Evolutionary conservation across 2,888 invertebrate genomes (phyloP).

Genomic region (Mesochorus sp.): DNA sequence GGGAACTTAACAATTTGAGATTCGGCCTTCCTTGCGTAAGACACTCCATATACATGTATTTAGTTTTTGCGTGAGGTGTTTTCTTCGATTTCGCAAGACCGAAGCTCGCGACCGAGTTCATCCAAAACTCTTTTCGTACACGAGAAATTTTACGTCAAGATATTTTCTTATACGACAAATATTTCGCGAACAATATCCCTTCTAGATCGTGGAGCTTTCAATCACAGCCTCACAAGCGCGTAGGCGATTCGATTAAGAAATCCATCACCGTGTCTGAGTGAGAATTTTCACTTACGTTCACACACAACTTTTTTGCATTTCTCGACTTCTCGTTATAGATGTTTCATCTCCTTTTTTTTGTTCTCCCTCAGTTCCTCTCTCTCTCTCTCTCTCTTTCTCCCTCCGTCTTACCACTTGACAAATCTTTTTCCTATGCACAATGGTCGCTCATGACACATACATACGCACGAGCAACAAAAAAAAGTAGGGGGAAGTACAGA

Average conservation of each 20-base stretch:
- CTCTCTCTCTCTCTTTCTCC: no score
- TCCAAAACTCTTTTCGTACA: neutral
- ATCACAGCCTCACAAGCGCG: neutral
- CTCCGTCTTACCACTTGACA: conserved; percentile 40
- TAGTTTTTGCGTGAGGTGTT: neutral
- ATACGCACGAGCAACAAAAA: conserved; percentile 36
- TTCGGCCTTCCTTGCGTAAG: no score
- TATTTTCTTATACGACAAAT: conserved; percentile 13
- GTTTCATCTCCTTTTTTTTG: conserved; percentile 14
- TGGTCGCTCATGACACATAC: conserved; percentile 64
- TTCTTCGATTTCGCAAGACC: neutral
- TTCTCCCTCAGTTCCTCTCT: no score
- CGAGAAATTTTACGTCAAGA: conserved; percentile 8
- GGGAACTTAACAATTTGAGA: no score
- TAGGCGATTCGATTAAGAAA: conserved; percentile 52
- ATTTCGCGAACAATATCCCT: neutral
- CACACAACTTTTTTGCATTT: conserved; percentile 6
- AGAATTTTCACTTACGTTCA: conserved; percentile 29
- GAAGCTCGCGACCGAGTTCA: conserved; percentile 15
- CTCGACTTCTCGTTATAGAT: conserved; percentile 20
- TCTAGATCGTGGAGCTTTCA: conserved; percentile 9
- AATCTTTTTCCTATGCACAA: conserved; percentile 64
- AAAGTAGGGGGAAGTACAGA: conserved; percentile 62
- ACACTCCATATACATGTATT: neutral
- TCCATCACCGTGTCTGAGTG: conserved; percentile 44